Evolutionary conservation across 1,140 invertebrate species (phyloP).

Genomic region (Kradibia gibbosae): DNA sequence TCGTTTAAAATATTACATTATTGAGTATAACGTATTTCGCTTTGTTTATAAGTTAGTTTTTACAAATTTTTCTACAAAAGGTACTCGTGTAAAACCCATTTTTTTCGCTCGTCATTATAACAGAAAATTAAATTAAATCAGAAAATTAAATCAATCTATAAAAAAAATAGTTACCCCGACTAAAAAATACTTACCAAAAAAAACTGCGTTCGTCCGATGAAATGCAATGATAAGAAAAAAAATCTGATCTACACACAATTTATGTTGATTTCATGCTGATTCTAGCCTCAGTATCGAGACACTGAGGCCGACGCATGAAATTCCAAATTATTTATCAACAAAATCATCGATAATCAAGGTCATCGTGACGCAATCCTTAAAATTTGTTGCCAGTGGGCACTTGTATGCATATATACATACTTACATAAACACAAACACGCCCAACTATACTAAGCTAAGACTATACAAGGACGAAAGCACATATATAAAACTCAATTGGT

Average conservation of each 20-base stretch:
- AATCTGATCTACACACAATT: constrained; percentile 55
- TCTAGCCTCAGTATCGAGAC: constrained; percentile 53
- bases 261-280: constrained; percentile 57
- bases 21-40: too few relatives aligned
- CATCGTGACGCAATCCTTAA: constrained; percentile 56
- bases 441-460: neutral
- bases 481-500: neutral
- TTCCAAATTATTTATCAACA: constrained; percentile 63
- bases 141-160: neutral
- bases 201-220: neutral
- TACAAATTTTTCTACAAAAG: neutral
- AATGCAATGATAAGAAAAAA: constrained; percentile 48
- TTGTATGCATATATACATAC: neutral
- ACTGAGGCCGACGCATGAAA: constrained; percentile 57
- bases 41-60: neutral
- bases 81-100: too few relatives aligned
- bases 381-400: neutral
- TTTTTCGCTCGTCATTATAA: neutral
- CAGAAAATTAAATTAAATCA: too few relatives aligned
- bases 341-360: constrained; percentile 58
- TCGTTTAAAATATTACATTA: neutral
- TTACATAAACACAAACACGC: neutral
- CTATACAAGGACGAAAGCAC: neutral
- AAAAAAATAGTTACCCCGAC: neutral
- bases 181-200: constrained; percentile 15